Conservation (phyloP, 2,888 invertebrate species). For the Lochmaea capreae region DNA sequence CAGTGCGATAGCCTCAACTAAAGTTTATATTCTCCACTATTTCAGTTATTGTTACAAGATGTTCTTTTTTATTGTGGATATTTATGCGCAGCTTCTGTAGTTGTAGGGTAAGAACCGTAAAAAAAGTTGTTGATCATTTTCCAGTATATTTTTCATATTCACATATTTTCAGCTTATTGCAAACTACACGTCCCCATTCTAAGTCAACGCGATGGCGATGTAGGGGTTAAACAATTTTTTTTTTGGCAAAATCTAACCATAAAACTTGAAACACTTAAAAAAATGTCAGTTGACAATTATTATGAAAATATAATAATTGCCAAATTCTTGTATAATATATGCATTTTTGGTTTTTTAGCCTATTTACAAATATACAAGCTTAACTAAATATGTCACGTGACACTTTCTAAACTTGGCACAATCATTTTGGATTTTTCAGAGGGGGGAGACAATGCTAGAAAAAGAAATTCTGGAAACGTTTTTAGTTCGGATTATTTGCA, state of each 20-base stretch:
- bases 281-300: constrained; percentile 46
- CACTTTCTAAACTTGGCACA: constrained; percentile 63
- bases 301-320: constrained; percentile 44
- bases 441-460: constrained; percentile 7
- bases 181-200: constrained; percentile 62
- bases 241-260: constrained; percentile 58
- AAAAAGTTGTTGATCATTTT: constrained; percentile 35
- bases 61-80: too few relatives aligned
- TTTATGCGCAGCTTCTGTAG: constrained; percentile 8
- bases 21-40: too few relatives aligned
- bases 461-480: constrained; percentile 3
- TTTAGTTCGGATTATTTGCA: constrained; percentile 13
- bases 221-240: constrained; percentile 55
- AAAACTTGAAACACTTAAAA: constrained; percentile 60
- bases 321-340: constrained; percentile 41
- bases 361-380: constrained; percentile 66
- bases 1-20: too few relatives aligned
- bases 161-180: constrained; percentile 56
- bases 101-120: constrained; percentile 23
- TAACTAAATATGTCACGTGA: constrained; percentile 63
- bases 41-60: too few relatives aligned
- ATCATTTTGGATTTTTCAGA: constrained; percentile 39
- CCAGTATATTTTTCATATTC: constrained; percentile 42
- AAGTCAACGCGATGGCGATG: constrained; percentile 56
- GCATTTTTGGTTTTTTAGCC: constrained; percentile 51